A percentile compares a stretch with the other conserved stretches of the same genome.
Conservation (phyloP, 2,113 vertebrate species). For the Garra rufa region DNA sequence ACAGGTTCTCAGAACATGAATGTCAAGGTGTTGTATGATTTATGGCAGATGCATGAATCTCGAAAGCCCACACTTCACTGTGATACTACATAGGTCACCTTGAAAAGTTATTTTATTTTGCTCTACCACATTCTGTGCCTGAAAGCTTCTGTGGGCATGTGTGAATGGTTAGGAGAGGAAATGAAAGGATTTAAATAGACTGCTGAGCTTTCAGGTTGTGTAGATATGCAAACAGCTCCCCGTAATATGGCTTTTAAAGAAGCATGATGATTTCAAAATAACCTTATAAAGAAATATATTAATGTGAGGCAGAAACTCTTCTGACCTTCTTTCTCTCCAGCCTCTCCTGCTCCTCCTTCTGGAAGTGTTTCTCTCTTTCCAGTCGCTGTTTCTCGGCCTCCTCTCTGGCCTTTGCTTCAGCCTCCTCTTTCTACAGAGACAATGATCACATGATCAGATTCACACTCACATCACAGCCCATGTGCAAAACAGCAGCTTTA, state of each 20-base stretch:
- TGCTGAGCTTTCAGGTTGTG: neutral
- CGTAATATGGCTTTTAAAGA: neutral
- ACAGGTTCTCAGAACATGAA: neutral
- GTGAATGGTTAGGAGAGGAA: neutral
- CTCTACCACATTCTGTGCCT: neutral
- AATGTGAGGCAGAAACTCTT: conserved; percentile 21
- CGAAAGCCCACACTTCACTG: neutral
- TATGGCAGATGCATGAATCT: neutral
- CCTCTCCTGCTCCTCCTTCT: conserved; percentile 94
- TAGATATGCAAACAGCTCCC: neutral
- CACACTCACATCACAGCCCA: neutral
- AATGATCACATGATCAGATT: conserved; percentile 3
- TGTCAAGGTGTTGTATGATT: neutral
- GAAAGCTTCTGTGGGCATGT: conserved; percentile 1
- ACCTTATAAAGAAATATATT: conserved; percentile 25
- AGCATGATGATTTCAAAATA: conserved; percentile 27
- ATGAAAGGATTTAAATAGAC: conserved; percentile 6
- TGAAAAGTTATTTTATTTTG: neutral
- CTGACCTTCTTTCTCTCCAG: conserved; percentile 93
- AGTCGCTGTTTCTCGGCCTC: conserved; percentile 88
- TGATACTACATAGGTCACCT: neutral
- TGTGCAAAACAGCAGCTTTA: neutral
- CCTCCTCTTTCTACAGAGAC: conserved; percentile 85
- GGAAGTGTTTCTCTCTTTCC: conserved; percentile 97
- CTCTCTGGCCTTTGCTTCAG: conserved; percentile 84